A percentile compares a stretch with the other conserved stretches of the same genome.
Conservation (phyloP, 2,113 vertebrate species). For the Cisticola juncidis region DNA sequence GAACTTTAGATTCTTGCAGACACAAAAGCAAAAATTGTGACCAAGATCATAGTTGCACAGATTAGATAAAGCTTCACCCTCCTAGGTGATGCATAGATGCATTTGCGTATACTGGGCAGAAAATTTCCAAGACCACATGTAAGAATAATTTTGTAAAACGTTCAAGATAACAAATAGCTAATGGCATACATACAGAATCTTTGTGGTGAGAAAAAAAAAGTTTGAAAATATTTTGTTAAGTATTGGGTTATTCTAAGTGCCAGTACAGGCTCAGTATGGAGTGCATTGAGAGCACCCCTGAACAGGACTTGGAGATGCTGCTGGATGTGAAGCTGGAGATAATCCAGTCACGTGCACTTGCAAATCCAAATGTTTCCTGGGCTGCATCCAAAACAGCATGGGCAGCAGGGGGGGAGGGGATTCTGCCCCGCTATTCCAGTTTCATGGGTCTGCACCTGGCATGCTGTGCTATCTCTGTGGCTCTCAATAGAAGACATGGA, state of each 20-base stretch:
- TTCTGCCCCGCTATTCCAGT: neutral
- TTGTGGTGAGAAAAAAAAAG: neutral
- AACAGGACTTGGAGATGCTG: neutral
- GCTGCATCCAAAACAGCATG: neutral
- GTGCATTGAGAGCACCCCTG: neutral
- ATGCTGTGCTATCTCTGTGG: neutral
- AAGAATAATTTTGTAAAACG: neutral
- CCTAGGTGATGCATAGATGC: neutral
- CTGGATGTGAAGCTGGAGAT: neutral
- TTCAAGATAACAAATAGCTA: neutral
- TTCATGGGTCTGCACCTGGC: neutral
- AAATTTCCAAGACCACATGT: neutral
- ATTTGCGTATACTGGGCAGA: neutral
- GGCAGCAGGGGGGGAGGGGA: neutral
- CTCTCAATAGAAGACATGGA: neutral
- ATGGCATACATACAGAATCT: neutral
- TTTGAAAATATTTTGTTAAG: neutral
- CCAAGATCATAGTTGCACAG: neutral
- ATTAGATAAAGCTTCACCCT: neutral
- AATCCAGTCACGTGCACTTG: neutral
- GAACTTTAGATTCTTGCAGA: neutral
- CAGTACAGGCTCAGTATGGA: neutral
- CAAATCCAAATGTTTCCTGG: neutral
- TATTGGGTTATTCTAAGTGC: neutral
- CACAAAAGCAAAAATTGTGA: neutral